Percentiles rank a stretch among this genome's conserved stretches.
These are phyloP conservation scores for Paraescarpia echinospica DNA, from an alignment of 1,140 invertebrate species.

Conservation along the genomic window DNA sequence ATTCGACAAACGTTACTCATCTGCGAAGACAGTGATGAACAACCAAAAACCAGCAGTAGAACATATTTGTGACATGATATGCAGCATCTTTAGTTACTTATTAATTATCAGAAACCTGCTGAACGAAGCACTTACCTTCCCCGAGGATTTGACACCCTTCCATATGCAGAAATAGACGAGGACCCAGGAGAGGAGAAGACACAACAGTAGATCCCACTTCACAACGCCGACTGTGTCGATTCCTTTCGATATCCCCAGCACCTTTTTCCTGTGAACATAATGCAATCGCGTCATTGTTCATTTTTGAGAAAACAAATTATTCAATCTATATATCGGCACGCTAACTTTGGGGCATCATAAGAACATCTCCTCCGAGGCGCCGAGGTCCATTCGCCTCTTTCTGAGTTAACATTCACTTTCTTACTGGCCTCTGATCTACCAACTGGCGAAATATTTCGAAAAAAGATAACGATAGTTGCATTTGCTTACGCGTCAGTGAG, in stretches of 20 bases:
- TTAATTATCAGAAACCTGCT: background rate
- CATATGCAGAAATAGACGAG: conserved; percentile 84
- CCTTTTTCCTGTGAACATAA: conserved; percentile 16
- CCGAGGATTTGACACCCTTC: conserved; percentile 31
- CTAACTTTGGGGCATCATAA: background rate
- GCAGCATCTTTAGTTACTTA: too few species aligned
- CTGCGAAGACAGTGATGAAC: too few species aligned
- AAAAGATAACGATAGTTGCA: too few species aligned
- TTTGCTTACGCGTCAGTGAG: too few species aligned
- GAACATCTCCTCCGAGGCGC: too few species aligned
- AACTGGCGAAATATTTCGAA: too few species aligned
- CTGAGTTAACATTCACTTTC: too few species aligned
- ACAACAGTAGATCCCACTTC: conserved; percentile 82
- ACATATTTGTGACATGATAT: too few species aligned
- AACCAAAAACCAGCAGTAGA: too few species aligned
- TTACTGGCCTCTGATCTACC: too few species aligned
- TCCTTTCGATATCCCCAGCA: conserved; percentile 62
- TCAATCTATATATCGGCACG: background rate
- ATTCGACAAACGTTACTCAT: too few species aligned
- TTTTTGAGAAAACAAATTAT: background rate
- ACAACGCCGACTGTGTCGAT: conserved; percentile 83
- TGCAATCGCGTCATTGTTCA: background rate
- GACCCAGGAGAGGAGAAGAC: conserved; percentile 85
- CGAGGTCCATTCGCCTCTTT: background rate
- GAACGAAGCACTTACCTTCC: conserved; percentile 26